Base-by-base conservation (phyloP, 2,113 vertebrate species). In the Empidonax traillii region DNA sequence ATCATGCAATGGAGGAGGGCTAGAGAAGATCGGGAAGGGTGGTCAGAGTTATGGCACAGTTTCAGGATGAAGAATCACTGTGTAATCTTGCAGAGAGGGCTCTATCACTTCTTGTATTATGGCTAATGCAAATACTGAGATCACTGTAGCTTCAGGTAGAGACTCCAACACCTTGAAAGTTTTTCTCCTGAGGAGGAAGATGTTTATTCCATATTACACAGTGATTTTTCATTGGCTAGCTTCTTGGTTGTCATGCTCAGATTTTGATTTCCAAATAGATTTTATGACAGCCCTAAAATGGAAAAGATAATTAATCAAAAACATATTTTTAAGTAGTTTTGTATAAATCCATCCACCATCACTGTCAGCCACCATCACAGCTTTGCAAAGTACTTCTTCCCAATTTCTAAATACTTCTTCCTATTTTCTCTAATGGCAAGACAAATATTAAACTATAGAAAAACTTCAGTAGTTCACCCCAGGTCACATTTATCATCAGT, bases 201-300 rank as follows among this genome's bases (percentile, higher is more conserved):
- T 59, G 80, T 53, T 96, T 96, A 95, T 87, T 67, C 63, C 21
- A 25, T 14, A 10, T 74, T 83, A 79, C 24, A 82, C 37, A 53
- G 5, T 65, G 87, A 88, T 61, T 19, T 85, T 73, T 72, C 19
- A 8, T 91, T 73, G 9, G 66, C 6, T 55, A 15, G 53, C 5
- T 79, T 82, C 71, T 96, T 90, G 67, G 89, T 55, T 47, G 37
- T n/a, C 77, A 75, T 65, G 63, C 31, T 77, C 79, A 71, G 30
- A 22, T 96, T 96, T 97, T 63, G 80, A 49, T 65, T 82, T 87
- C 96, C 93, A 97, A 65, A 94, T 77, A 66, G 79, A 10, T 88
- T 97, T 98, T 59, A 97, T 25, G 75, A 82, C n/a, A 24, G 55
- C 23, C 89, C 97, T 97, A 56, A 61, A 58, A 91, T 33, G 31